A percentile compares a stretch with the other conserved stretches of the same genome.
These are phyloP conservation scores for Ambastaia sidthimunki DNA, from an alignment of 2,797 vertebrate species.

Conservation along the genomic window DNA sequence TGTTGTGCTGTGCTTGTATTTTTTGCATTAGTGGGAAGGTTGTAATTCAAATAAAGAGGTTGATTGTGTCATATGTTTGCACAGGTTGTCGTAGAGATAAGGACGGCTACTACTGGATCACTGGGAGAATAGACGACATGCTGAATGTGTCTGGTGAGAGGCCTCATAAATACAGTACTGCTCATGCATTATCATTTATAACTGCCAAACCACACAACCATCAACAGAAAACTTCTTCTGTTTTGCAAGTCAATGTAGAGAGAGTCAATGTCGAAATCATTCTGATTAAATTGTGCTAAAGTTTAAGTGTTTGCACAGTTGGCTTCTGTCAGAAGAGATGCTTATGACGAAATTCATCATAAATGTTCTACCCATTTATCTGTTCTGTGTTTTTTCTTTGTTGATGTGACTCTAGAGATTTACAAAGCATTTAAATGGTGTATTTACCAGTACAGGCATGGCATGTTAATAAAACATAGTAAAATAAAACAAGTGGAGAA, in stretches of 20 bases:
- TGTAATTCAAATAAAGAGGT: background rate
- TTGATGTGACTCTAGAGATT: background rate
- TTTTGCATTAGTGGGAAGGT: background rate
- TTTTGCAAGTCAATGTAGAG: background rate
- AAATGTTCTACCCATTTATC: background rate
- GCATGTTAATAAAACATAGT: background rate
- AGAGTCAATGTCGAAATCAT: slow-evolving; percentile 4
- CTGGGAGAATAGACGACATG: slow-evolving; percentile 97
- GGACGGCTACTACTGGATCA: slow-evolving; percentile 98
- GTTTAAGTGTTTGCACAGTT: background rate
- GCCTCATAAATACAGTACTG: background rate
- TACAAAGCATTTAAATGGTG: background rate
- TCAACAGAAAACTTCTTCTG: background rate
- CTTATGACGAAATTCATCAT: background rate
- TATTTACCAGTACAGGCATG: background rate
- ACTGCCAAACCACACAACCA: background rate
- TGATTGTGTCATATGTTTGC: background rate
- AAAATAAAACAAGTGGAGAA: background rate
- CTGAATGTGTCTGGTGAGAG: slow-evolving; percentile 92
- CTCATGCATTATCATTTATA: background rate
- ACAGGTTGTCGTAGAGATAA: slow-evolving; percentile 92
- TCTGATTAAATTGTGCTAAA: background rate
- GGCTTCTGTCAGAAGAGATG: background rate
- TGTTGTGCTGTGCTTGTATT: slow-evolving; percentile 53
- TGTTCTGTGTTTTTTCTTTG: background rate